These are phyloP conservation scores for Tinea pellionella DNA, from an alignment of 2,888 invertebrate species.

Conservation along the genomic window DNA sequence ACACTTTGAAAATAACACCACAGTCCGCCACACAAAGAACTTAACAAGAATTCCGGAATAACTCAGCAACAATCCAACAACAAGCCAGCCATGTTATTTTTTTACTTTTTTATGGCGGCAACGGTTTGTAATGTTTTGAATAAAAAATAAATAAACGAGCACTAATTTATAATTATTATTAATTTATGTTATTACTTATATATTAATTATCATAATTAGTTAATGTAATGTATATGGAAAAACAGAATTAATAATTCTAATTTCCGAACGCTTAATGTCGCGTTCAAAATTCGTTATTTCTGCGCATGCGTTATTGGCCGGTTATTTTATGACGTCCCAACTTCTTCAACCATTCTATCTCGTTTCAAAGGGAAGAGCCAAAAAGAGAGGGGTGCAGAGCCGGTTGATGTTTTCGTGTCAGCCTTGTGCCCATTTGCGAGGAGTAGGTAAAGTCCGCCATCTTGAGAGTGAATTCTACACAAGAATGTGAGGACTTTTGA, in stretches of 20 bases:
- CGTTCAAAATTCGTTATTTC: constrained; percentile 43
- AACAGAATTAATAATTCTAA: not conserved
- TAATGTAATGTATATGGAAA: too few relatives aligned
- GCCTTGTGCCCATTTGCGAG: constrained; percentile 70
- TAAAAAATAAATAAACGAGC: too few relatives aligned
- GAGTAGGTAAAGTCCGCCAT: constrained; percentile 73
- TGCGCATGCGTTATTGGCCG: constrained; percentile 60
- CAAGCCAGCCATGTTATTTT: constrained; percentile 59
- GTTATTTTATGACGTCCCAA: constrained; percentile 48
- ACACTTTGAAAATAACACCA: not conserved
- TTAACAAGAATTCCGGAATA: not conserved
- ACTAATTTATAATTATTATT: too few relatives aligned
- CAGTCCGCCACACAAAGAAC: not conserved
- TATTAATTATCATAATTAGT: too few relatives aligned
- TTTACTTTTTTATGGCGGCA: not conserved
- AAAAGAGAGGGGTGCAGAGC: constrained; percentile 61
- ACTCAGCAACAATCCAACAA: constrained; percentile 38
- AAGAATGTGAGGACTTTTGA: constrained; percentile 70
- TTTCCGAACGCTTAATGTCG: constrained; percentile 22
- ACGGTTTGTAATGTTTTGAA: not conserved
- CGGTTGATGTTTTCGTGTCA: constrained; percentile 70
- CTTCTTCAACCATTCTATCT: constrained; percentile 1
- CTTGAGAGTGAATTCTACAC: constrained; percentile 69
- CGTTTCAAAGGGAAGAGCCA: constrained; percentile 28
- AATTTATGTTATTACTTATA: too few relatives aligned